phyloP scores from a whole-genome alignment of 35 echinoderm and acorn worm genomes.

The Apostichopus parvimensis region DNA sequence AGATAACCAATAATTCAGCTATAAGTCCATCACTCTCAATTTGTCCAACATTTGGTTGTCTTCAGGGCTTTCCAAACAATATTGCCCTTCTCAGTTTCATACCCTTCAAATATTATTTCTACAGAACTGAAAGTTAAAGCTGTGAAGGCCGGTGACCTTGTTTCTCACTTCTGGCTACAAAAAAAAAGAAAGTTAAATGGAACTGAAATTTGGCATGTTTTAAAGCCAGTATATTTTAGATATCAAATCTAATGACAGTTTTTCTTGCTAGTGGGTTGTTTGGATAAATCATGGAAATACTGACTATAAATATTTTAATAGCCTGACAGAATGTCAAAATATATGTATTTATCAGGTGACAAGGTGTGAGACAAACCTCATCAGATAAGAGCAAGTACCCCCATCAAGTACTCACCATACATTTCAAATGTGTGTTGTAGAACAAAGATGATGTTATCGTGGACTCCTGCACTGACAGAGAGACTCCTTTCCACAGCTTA shows the following conservation, averaged over 20 bases:
- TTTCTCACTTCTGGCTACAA: neutral
- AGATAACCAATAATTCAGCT: neutral
- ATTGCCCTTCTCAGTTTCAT: neutral
- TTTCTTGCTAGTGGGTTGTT: too few relatives aligned
- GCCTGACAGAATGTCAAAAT: too few relatives aligned
- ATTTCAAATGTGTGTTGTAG: too few relatives aligned
- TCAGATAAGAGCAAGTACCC: too few relatives aligned
- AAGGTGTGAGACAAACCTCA: too few relatives aligned
- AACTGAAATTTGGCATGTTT: neutral
- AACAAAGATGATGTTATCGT: too few relatives aligned
- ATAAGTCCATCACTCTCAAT: constrained; percentile 3
- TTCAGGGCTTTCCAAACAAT: constrained; percentile 23
- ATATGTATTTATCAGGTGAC: too few relatives aligned
- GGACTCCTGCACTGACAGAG: too few relatives aligned
- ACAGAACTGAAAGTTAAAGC: neutral
- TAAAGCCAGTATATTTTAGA: neutral
- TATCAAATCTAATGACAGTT: neutral
- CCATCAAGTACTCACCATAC: too few relatives aligned
- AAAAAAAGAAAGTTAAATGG: neutral
- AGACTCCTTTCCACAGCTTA: too few relatives aligned
- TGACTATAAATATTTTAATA: too few relatives aligned
- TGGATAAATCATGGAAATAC: too few relatives aligned
- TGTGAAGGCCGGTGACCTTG: neutral
- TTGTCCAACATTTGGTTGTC: constrained; percentile 22
- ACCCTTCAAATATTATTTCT: neutral